phyloP scores from a whole-genome alignment of 2,113 vertebrate species.

The Melanerpes formicivorus region DNA sequence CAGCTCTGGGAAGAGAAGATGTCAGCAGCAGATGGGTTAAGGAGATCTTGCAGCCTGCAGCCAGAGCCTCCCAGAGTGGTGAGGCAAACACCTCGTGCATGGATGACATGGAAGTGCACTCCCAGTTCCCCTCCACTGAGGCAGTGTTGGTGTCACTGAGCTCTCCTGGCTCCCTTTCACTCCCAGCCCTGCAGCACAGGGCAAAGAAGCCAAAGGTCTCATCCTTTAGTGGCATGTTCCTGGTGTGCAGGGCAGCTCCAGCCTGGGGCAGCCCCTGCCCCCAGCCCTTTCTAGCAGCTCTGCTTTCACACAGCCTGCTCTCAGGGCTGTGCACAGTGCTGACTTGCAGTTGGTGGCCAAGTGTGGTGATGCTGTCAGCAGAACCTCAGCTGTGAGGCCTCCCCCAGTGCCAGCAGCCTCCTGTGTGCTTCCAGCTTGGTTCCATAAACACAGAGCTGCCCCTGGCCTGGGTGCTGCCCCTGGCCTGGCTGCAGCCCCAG shows the following conservation, averaged over 20 bases:
- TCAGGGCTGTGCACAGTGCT: background rate
- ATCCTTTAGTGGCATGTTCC: slow-evolving; percentile 20
- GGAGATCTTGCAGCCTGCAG: slow-evolving; percentile 62
- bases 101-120: slow-evolving; percentile 35
- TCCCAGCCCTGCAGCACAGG: background rate
- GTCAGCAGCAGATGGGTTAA: slow-evolving; percentile 62
- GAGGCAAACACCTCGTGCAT: slow-evolving; percentile 6
- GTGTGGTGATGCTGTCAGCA: background rate
- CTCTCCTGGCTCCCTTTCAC: slow-evolving; percentile 37
- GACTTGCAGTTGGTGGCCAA: background rate
- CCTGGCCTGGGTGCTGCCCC: no score
- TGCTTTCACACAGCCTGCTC: background rate
- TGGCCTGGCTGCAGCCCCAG: no score
- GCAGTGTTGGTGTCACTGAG: slow-evolving; percentile 31
- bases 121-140: slow-evolving; percentile 18
- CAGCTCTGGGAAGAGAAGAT: slow-evolving; percentile 44
- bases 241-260: slow-evolving; percentile 10
- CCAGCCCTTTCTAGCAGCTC: background rate
- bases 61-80: slow-evolving; percentile 18
- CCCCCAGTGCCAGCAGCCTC: background rate
- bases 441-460: no score
- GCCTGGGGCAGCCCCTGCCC: background rate
- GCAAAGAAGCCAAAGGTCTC: slow-evolving; percentile 23
- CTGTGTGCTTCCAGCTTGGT: no score
- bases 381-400: background rate